Evolutionary conservation across 2,797 vertebrate genomes (phyloP).

Genomic region (Ceyx erithaca): DNA sequence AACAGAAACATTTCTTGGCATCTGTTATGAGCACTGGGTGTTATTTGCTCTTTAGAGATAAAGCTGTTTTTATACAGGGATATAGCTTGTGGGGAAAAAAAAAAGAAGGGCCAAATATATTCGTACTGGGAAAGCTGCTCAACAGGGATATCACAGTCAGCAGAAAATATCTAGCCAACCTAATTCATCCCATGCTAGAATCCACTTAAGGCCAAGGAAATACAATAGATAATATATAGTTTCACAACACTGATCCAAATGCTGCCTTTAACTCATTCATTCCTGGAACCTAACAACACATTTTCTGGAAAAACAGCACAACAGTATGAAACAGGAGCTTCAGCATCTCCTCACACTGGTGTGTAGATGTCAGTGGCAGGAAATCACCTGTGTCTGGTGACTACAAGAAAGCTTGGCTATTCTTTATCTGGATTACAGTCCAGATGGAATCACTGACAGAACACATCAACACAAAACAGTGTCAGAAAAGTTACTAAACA

Average conservation of each 20-base stretch:
- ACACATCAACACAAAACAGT: background rate
- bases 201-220: conserved; percentile 71
- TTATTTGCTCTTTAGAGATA: conserved; percentile 88
- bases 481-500: background rate
- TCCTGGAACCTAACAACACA: background rate
- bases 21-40: conserved; percentile 85
- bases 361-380: background rate
- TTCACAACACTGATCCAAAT: conserved; percentile 42
- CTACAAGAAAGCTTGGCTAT: background rate
- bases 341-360: background rate
- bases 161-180: conserved; percentile 74
- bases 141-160: conserved; percentile 76
- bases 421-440: background rate
- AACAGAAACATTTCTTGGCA: conserved; percentile 86
- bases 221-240: conserved; percentile 67
- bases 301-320: background rate
- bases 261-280: conserved; percentile 72
- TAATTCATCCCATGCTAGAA: conserved; percentile 63
- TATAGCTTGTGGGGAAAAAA: conserved; percentile 73
- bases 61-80: conserved; percentile 81
- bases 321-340: background rate
- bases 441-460: background rate
- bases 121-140: conserved; percentile 79
- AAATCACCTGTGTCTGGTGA: background rate
- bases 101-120: conserved; percentile 77